Evolutionary conservation across 2,797 vertebrate genomes (phyloP), one percentile per base, ranked within the genome.

Genomic region (Bovichtus diacanthus): DNA sequence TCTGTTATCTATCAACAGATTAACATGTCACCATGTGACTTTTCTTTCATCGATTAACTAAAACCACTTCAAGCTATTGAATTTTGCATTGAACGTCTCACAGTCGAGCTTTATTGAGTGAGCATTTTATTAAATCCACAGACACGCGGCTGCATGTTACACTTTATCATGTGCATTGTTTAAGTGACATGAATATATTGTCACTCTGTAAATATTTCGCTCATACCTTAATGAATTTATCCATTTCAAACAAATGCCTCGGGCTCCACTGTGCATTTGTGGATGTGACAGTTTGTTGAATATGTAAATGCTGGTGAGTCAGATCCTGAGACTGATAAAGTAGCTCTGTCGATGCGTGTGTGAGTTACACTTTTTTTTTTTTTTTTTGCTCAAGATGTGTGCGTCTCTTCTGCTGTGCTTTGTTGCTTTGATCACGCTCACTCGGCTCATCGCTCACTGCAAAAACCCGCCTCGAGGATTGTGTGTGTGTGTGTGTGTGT

Each of bases 301-400:
- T 94, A 95, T 95, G 94, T 91, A 94, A 94, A 95, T 94, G 93
- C 81, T 76, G 88, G 92, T 90, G 91, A 94, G 92, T 91, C 88
- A 92, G 89, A 93, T 90, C 88, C 85, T 51, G 79, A 88, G 78
- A 90, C 92, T 92, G 93, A 93, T 93, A 89, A 93, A 93, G 91
- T 93, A 89, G 89, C 85, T 90, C 88, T 82, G 87, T 86, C 67
- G 46, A 78, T 77, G 78, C 59, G 58, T 82, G 79, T 60, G 73
- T 47, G 83, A 85, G 72, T 77, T 81, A 44, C 49, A 78, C 34
- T 65, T 67, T 43, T 76, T 73, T 50, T 55, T 54, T 74, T 64
- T 63, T 65, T 80, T 76, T 65, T 67, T 74, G 61, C 83, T 74
- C 2, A 50, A 71, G 65, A 81, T 34, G 63, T 80, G 75, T 74